Evolutionary conservation across 1,140 invertebrate genomes (phyloP).

Genomic region (Cardiocondyla obscurior): DNA sequence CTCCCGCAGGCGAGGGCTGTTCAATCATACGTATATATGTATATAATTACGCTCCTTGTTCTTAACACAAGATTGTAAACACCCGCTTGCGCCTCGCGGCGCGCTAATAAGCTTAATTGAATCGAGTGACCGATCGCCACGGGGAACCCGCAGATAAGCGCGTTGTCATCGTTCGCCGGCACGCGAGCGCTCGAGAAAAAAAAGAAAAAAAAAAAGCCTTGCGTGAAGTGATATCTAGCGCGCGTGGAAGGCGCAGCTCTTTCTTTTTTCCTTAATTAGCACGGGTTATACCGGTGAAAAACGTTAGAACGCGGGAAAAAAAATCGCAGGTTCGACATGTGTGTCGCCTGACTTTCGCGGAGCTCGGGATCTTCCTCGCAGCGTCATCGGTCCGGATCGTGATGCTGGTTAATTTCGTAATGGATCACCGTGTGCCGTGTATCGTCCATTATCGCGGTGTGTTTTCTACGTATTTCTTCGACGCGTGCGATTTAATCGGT

Average conservation of each 20-base stretch:
- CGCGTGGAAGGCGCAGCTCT: not conserved
- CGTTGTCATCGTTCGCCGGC: not conserved
- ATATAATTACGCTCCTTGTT: not conserved
- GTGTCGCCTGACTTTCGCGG: not conserved
- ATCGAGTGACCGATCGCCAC: slow-evolving; percentile 13
- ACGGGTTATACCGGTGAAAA: not conserved
- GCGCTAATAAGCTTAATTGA: slow-evolving; percentile 47
- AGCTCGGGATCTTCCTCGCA: not conserved
- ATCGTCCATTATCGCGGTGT: too few relatives aligned
- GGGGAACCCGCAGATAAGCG: slow-evolving; percentile 11
- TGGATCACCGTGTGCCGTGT: too few relatives aligned
- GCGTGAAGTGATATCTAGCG: slow-evolving; percentile 17
- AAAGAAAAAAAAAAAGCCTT: slow-evolving; percentile 14
- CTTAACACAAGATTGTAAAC: slow-evolving; percentile 4
- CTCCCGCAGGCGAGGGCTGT: too few relatives aligned
- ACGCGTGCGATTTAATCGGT: slow-evolving; percentile 43
- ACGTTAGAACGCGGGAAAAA: not conserved
- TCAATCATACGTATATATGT: too few relatives aligned
- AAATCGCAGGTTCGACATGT: not conserved
- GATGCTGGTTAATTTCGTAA: slow-evolving; percentile 51
- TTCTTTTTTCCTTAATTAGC: slow-evolving; percentile 14
- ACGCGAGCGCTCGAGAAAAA: slow-evolving; percentile 33
- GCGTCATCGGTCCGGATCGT: slow-evolving; percentile 28
- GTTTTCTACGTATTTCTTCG: too few relatives aligned
- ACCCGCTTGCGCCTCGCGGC: not conserved